These are phyloP conservation scores for Mastigias papua DNA, from an alignment of 30 jellyfish, hydroid and myxozoan genomes.

Conservation along the genomic window DNA sequence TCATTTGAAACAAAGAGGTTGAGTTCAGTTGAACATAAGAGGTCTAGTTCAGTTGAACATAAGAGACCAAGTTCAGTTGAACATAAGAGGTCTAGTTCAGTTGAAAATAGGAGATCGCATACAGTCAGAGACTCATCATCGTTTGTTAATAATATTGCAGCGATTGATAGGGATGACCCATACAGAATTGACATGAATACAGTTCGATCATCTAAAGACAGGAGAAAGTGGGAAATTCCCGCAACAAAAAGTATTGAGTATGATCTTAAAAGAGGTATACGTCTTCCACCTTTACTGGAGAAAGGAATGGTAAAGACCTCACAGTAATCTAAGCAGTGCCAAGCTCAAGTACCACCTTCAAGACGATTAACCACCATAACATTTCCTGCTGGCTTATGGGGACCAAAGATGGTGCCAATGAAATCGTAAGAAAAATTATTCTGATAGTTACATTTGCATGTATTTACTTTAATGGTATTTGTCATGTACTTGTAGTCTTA, in stretches of 20 bases:
- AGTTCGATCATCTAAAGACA: slow-evolving; percentile 14
- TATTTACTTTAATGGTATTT: too few relatives aligned
- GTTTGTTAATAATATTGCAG: background rate
- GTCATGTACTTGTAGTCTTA: too few relatives aligned
- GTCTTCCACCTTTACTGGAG: slow-evolving; percentile 47
- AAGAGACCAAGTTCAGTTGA: background rate
- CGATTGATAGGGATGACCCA: slow-evolving; percentile 5
- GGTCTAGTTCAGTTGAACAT: slow-evolving; percentile 3
- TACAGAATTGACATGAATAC: slow-evolving; percentile 16
- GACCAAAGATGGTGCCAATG: too few relatives aligned
- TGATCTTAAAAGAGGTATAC: slow-evolving; percentile 28
- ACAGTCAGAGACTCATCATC: background rate
- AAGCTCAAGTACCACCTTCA: too few relatives aligned
- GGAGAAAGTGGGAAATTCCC: slow-evolving; percentile 52
- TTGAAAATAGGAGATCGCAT: background rate
- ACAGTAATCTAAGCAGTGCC: background rate
- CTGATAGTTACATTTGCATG: too few relatives aligned
- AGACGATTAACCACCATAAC: too few relatives aligned
- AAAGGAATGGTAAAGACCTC: slow-evolving; percentile 37
- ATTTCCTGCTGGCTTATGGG: too few relatives aligned
- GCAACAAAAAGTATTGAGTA: slow-evolving; percentile 20
- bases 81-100: too few relatives aligned
- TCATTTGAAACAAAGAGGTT: background rate
- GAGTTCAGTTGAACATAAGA: too few relatives aligned
- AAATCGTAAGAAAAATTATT: too few relatives aligned